Conservation (phyloP, 2,113 vertebrate species). For the Ia io region DNA sequence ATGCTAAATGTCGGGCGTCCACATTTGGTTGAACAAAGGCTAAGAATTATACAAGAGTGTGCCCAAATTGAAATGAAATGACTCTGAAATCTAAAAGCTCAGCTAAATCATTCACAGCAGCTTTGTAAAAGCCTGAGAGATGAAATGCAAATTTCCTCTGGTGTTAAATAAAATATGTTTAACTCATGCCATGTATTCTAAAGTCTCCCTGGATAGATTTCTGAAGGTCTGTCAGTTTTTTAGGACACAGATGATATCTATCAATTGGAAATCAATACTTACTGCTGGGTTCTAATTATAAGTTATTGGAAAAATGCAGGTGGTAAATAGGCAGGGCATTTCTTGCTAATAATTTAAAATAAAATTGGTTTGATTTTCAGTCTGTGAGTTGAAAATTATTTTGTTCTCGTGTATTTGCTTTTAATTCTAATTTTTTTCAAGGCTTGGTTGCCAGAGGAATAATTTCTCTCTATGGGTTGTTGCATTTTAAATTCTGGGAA, state of each 20-base stretch:
- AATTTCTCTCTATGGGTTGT: slow-evolving; percentile 35
- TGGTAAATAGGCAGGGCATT: slow-evolving; percentile 69
- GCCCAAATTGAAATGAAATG: slow-evolving; percentile 78
- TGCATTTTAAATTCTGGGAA: slow-evolving; percentile 65
- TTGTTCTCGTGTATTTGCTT: slow-evolving; percentile 46
- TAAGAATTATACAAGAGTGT: slow-evolving; percentile 71
- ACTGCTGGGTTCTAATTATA: slow-evolving; percentile 72
- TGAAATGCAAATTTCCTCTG: slow-evolving; percentile 77
- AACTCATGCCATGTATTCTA: slow-evolving; percentile 70
- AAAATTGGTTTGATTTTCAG: slow-evolving; percentile 46
- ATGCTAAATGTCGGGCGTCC: slow-evolving; percentile 61
- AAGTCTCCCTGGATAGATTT: slow-evolving; percentile 72
- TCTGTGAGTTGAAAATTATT: slow-evolving; percentile 5
- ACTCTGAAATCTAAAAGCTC: slow-evolving; percentile 75
- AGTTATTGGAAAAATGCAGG: slow-evolving; percentile 67
- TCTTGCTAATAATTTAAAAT: slow-evolving; percentile 59
- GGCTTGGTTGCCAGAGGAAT: slow-evolving; percentile 62
- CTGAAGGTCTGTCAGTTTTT: slow-evolving; percentile 74
- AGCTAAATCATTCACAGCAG: slow-evolving; percentile 69
- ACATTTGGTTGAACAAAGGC: slow-evolving; percentile 71
- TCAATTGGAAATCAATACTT: slow-evolving; percentile 77
- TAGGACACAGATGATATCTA: slow-evolving; percentile 65
- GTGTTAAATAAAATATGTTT: slow-evolving; percentile 78
- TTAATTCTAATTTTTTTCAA: slow-evolving; percentile 53
- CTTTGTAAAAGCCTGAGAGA: slow-evolving; percentile 64